phyloP scores from a whole-genome alignment of 2,797 vertebrate genomes.

The Lagodon rhomboides region DNA sequence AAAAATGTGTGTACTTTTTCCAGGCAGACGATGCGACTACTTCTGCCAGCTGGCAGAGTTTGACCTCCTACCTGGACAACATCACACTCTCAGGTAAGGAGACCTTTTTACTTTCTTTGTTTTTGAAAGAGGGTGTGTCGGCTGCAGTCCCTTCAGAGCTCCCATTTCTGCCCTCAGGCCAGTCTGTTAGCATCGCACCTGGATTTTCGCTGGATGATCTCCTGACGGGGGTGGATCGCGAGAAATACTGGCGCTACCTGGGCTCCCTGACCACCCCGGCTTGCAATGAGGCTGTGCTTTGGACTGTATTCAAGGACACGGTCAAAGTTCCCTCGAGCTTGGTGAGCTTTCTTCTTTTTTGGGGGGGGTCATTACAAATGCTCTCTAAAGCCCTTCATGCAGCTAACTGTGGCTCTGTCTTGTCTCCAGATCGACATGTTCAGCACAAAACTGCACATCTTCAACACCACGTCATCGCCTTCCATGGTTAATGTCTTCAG shows the following conservation, averaged over 20 bases:
- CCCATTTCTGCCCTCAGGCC: conserved; percentile 50
- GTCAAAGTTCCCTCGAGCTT: conserved; percentile 79
- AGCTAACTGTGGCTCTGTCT: conserved; percentile 11
- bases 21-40: no score
- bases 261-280: conserved; percentile 83
- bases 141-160: conserved; percentile 3
- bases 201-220: conserved; percentile 75
- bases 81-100: conserved; percentile 51
- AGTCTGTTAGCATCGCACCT: fast-evolving
- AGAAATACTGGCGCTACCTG: conserved; percentile 79
- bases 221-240: conserved; percentile 69
- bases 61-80: conserved; percentile 63
- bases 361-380: background rate
- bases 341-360: conserved; percentile 60
- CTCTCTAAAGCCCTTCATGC: background rate
- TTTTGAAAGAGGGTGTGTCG: background rate
- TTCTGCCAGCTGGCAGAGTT: conserved; percentile 62
- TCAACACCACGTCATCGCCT: background rate
- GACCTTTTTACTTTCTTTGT: background rate
- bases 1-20: background rate
- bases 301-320: conserved; percentile 84
- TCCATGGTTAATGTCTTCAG: conserved; percentile 64
- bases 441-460: conserved; percentile 39
- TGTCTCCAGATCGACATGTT: conserved; percentile 79
- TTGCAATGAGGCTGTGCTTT: conserved; percentile 82